These are phyloP conservation scores for Watsonalla cultraria DNA, from an alignment of 2,888 invertebrate genomes.

Conservation along the genomic window DNA sequence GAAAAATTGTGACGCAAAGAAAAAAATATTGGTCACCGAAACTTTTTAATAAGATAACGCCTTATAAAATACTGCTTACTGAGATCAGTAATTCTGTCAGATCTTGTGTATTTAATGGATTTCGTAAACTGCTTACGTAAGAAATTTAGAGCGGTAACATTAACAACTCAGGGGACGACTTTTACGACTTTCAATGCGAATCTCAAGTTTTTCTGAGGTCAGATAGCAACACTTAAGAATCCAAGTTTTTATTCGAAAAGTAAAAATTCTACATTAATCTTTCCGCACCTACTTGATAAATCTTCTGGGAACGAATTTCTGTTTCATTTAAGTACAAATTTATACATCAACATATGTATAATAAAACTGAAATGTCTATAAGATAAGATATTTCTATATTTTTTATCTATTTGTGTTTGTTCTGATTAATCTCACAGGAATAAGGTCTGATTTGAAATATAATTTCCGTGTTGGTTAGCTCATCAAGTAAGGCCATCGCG, in stretches of 20 bases:
- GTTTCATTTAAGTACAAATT: too few relatives aligned
- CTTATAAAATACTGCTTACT: conserved; percentile 30
- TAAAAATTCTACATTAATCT: not conserved
- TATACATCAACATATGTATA: too few relatives aligned
- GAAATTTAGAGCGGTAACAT: conserved; percentile 16
- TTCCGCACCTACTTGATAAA: too few relatives aligned
- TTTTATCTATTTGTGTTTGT: too few relatives aligned
- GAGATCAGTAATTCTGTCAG: conserved; percentile 28
- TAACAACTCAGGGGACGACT: not conserved
- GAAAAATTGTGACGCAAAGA: conserved; percentile 2
- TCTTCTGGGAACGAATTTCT: too few relatives aligned
- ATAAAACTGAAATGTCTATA: too few relatives aligned
- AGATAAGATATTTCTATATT: too few relatives aligned
- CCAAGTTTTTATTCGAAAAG: not conserved
- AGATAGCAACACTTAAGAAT: not conserved
- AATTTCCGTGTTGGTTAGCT: too few relatives aligned
- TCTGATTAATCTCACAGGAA: too few relatives aligned
- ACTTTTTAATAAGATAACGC: conserved; percentile 39
- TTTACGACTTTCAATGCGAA: not conserved
- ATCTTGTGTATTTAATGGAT: conserved; percentile 37
- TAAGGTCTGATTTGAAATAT: too few relatives aligned
- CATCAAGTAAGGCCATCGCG: too few relatives aligned
- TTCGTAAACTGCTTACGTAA: conserved; percentile 32
- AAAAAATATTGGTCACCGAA: conserved; percentile 15
- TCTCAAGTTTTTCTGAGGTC: not conserved